Base-by-base conservation (phyloP, 2,797 vertebrate genomes). In the Malurus leucopterus region DNA sequence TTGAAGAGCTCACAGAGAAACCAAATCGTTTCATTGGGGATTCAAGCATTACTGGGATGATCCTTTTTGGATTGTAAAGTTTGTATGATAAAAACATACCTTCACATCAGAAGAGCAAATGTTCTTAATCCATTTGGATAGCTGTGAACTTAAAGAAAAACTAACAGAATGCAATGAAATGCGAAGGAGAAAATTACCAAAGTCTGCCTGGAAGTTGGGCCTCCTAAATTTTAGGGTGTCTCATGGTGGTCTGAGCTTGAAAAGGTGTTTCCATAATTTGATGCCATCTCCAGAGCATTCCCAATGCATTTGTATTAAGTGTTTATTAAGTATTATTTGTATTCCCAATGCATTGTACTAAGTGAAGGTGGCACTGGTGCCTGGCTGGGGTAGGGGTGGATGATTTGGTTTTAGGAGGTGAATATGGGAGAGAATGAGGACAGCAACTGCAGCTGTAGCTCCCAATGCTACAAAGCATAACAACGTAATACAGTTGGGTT, bases 151-250 rank as follows among this genome's bases (percentile, higher is more conserved):
- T 41, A 13, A 36, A 73, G 36, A 73, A 55, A 17, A 53, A 47
- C 20, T 20, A 53, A 24, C 16, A 73, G 21, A 61, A 54, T 0
- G 1, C 0, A 1, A 6, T 23, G 44, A 22, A 40, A 36, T 20
- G 6, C 5, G 5, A 59, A 67, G 40, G 40, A 13, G 17, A n/a
- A 11, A 9, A 49, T 59, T 55, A 58, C 21, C 47, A 53, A 59
- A 29, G 19, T 21, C 2, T 12, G 5, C 20, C 20, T 67, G 29
- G 29, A 80, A 69, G 23, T 20, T 58, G 12, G 2, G 4, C 22
- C 26, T 61, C 43, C 19, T 27, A 8, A 57, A 54, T 58, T 64
- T 70, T 16, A 30, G 13, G 9, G 10, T 74, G 36, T 58, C 34
- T 70, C 24, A 34, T 12, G 29, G 11, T 11, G 6, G 10, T 50